Base-by-base conservation (phyloP, 2,797 vertebrate genomes). In the Leptodactylus fallax region DNA sequence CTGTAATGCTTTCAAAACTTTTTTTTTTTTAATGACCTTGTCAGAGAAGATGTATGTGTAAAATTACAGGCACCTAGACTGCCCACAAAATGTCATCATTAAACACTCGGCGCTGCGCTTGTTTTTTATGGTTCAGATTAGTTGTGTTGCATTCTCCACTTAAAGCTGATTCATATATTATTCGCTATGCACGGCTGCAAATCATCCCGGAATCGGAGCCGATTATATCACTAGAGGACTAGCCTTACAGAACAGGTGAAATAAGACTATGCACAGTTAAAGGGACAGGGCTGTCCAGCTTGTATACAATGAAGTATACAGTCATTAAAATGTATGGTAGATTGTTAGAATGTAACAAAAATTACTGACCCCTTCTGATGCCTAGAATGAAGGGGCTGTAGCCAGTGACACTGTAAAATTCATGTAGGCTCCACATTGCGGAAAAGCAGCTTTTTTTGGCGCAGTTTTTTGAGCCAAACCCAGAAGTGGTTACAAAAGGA, bases 1-100 rank as follows among this genome's bases (percentile, higher is more conserved):
- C 85, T 79, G 47, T 89, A 83, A 89, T 78, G 84, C 85, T 86
- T 86, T 86, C 84, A 86, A 89, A 89, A 89, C 79, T 53, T 86
- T 89, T 83, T 89, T 79, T 81, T 63, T 63, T 77, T 79, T 65
- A 51, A 60, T 82, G 88, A 86, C 85, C 88, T 89, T 89, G 84
- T 86, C 84, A 82, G n/a, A 72, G 27, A 78, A 89, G 88, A 89
- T 89, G 61, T 89, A 89, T 86, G 88, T 71, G 51, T 79, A 88
- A 86, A 86, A 89, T 79, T 86, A 85, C 72, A 86, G 72, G 82
- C 88, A 89, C 88, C 84, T 83, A 60, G 61, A 60, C 51, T 81
- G 79, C 83, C 79, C 83, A 81, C 79, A 86, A 82, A 89, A 69
- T 89, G 71, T 86, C 84, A 82, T 77, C 71, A 85, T 89, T 86